Conservation (phyloP, 2,888 invertebrate species). For the Agriopis marginaria region DNA sequence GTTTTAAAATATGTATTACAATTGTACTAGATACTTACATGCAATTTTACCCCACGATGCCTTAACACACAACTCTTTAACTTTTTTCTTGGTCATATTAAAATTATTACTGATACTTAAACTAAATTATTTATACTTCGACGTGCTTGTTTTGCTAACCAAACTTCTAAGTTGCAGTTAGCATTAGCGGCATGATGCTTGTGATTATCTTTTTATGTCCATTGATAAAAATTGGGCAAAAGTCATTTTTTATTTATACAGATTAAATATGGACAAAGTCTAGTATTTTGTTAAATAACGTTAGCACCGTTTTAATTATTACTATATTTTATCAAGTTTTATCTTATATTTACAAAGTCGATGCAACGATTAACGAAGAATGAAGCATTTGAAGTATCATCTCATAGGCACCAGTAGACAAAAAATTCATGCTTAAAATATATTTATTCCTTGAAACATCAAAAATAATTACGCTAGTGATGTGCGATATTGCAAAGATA, state of each 20-base stretch:
- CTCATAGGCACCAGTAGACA: neutral
- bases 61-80: constrained; percentile 69
- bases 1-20: neutral
- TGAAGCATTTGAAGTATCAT: no score
- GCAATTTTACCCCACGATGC: constrained; percentile 85
- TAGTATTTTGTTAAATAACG: neutral
- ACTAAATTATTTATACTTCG: neutral
- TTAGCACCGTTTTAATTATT: no score
- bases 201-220: neutral
- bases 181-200: neutral
- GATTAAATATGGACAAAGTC: neutral
- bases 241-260: neutral
- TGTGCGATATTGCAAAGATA: neutral
- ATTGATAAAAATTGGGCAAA: constrained; percentile 11
- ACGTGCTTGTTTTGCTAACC: neutral
- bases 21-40: constrained; percentile 54
- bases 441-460: neutral
- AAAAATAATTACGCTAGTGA: neutral
- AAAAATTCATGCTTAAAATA: constrained; percentile 6
- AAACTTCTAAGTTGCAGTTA: no score
- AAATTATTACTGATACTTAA: no score
- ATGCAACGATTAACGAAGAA: no score
- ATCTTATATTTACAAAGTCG: no score
- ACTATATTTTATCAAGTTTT: no score
- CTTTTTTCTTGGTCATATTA: constrained; percentile 37